A percentile compares a stretch with the other conserved stretches of the same genome.
Conservation (phyloP, 2,113 vertebrate species). For the Morone saxatilis region DNA sequence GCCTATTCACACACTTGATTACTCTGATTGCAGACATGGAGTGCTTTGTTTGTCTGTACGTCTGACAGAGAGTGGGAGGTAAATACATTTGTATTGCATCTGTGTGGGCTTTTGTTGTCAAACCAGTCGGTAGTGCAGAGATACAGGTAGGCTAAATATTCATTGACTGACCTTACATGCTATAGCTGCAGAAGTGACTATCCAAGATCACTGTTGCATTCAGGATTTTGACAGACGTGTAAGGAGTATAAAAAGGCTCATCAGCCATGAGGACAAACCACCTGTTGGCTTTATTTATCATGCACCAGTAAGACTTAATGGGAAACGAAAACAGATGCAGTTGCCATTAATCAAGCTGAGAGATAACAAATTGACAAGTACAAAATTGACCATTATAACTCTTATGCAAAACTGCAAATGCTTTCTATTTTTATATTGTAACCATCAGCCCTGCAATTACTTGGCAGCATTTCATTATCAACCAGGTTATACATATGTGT, state of each 20-base stretch:
- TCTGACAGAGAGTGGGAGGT: constrained; percentile 63
- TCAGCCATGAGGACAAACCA: neutral
- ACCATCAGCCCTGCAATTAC: neutral
- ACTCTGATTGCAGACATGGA: constrained; percentile 68
- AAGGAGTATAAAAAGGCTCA: constrained; percentile 16
- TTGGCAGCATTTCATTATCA: neutral
- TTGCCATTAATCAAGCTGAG: neutral
- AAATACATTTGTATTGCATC: constrained; percentile 64
- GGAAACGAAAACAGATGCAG: constrained; percentile 13
- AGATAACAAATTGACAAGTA: neutral
- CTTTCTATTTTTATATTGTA: neutral
- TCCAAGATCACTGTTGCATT: neutral
- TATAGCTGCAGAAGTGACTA: neutral
- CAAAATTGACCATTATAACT: neutral
- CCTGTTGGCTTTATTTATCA: constrained; percentile 4
- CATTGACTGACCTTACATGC: constrained; percentile 7
- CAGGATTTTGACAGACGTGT: constrained; percentile 8
- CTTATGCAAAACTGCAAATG: neutral
- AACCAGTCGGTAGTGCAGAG: neutral
- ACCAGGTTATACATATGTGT: neutral
- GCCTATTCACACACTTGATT: constrained; percentile 75
- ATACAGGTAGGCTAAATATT: constrained; percentile 1
- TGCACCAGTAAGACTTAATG: neutral
- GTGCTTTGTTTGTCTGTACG: constrained; percentile 74
- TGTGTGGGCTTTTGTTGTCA: constrained; percentile 53